A percentile compares a stretch with the other conserved stretches of the same genome.
Conservation (phyloP, 2,888 invertebrate genomes). For the Machimus atricapillus region DNA sequence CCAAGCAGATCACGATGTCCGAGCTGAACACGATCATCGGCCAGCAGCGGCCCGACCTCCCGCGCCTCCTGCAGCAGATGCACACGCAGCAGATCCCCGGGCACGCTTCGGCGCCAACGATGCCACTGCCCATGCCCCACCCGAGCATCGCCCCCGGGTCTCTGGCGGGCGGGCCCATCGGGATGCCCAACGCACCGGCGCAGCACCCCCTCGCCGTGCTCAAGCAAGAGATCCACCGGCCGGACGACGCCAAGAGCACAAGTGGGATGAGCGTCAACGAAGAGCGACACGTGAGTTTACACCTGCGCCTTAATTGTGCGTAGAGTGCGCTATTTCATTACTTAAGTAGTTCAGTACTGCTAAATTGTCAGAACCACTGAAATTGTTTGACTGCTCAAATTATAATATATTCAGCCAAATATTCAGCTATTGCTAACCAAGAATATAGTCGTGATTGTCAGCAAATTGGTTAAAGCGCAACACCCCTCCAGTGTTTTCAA, state of each 20-base stretch:
- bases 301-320: neutral
- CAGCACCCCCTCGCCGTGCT: slow-evolving; percentile 80
- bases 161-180: slow-evolving; percentile 68
- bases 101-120: slow-evolving; percentile 76
- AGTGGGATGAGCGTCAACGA: slow-evolving; percentile 65
- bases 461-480: no score
- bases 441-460: no score
- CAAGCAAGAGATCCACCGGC: slow-evolving; percentile 79
- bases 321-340: no score
- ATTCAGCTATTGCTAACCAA: no score
- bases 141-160: slow-evolving; percentile 65
- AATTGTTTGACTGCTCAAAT: no score
- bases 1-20: slow-evolving; percentile 94
- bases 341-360: no score
- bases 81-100: slow-evolving; percentile 84
- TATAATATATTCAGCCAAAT: no score
- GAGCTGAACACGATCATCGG: slow-evolving; percentile 93
- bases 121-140: slow-evolving; percentile 72
- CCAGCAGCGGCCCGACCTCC: slow-evolving; percentile 86
- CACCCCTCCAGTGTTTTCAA: no score
- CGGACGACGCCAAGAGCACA: slow-evolving; percentile 77
- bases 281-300: slow-evolving; percentile 58
- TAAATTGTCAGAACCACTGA: no score
- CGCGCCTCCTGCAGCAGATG: slow-evolving; percentile 88
- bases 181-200: slow-evolving; percentile 71